Evolutionary conservation across 2,113 vertebrate genomes (phyloP).

Genomic region (Morone saxatilis): DNA sequence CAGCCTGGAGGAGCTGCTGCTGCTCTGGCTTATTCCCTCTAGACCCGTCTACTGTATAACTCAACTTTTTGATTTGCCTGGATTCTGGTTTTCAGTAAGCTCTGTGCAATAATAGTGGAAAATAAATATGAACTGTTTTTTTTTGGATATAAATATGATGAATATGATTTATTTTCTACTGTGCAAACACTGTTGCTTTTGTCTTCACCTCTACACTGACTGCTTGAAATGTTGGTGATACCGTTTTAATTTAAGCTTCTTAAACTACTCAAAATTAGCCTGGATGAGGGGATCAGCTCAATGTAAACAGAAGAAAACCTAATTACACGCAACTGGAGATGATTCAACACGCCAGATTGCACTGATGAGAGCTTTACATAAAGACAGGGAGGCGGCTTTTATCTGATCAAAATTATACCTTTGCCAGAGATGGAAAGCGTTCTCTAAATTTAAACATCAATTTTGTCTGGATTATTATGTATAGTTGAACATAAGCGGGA

Average conservation of each 20-base stretch:
- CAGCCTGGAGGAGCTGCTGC: constrained; percentile 33
- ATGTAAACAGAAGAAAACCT: constrained; percentile 35
- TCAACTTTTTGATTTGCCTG: constrained; percentile 46
- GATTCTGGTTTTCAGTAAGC: constrained; percentile 33
- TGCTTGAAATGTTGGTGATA: not conserved
- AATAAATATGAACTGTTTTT: not conserved
- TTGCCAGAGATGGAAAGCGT: constrained; percentile 4
- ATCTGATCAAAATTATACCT: constrained; percentile 25
- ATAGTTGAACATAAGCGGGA: constrained; percentile 11
- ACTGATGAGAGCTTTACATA: constrained; percentile 35
- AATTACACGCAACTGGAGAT: constrained; percentile 43
- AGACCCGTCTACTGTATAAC: constrained; percentile 30
- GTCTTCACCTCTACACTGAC: too few relatives aligned
- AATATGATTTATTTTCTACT: not conserved
- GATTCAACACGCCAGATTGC: constrained; percentile 4
- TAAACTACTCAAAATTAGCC: constrained; percentile 15
- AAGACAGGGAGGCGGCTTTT: not conserved
- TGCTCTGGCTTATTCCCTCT: constrained; percentile 20
- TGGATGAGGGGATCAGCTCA: constrained; percentile 20
- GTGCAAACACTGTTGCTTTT: not conserved
- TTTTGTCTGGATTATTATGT: constrained; percentile 9
- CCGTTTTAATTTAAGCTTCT: not conserved
- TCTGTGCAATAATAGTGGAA: constrained; percentile 31
- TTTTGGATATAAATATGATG: not conserved
- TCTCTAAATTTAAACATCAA: constrained; percentile 16